Evolutionary conservation across 2,113 vertebrate genomes (phyloP), one percentile per base, ranked within the genome.

Genomic region (Sitta europaea): DNA sequence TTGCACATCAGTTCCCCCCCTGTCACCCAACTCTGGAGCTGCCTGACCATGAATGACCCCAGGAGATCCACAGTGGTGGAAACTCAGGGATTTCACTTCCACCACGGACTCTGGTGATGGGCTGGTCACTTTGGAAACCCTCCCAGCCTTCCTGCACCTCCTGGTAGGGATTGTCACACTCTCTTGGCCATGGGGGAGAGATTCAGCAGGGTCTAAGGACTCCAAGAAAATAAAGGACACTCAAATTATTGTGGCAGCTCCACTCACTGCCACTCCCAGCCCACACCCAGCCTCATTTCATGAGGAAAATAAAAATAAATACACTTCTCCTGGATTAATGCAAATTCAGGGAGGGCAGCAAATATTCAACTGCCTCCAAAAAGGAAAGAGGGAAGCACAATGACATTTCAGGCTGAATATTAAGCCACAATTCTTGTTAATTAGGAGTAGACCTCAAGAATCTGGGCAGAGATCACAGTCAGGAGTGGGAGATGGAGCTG

Each of bases 351-450:
- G 10, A 83, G 22, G 38, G 16, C 47, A 53, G 78, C 66, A 63
- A 92, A 88, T 90, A 76, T 88, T 88, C 59, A 91, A 10, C 38
- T 54, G 51, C 21, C 25, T 77, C 25, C 51, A 33, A 50, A 86
- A 77, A 55, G 19, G 43, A 58, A 83, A 71, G 33, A 58, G 58
- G 67, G 75, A 54, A 76, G 66, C 27, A 80, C 79, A 58, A 22
- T 2, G 4, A 82, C 54, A 70, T 66, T 82, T 80, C 50, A 45
- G 54, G 31, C 47, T 82, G 62, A 82, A 86, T 92, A 92, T 90
- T 65, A 94, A 86, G 42, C 47, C 93, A 51, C 43, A 88, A 63
- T 36, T 94, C 7, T 9, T 77, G 73, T 92, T 90, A 93, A 96
- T 95, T 92, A 94, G 83, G 94, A 88, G 54, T 15, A 83, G 50